Evolutionary conservation across 2,888 invertebrate genomes (phyloP).

Genomic region (Leuctra nigra): DNA sequence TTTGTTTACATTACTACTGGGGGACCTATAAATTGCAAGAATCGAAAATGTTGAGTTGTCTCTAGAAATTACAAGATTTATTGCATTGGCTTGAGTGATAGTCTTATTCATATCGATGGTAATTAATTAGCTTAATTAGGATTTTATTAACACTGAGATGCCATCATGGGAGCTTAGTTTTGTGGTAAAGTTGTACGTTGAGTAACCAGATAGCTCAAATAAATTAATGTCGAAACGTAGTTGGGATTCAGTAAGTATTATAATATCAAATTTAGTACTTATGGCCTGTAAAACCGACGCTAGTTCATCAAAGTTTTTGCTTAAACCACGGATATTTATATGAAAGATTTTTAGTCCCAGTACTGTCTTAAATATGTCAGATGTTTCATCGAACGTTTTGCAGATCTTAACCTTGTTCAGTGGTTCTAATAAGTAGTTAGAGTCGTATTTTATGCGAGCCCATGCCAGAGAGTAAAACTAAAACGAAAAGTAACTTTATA

Average conservation of each 20-base stretch:
- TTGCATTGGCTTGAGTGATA: neutral
- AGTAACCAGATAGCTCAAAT: neutral
- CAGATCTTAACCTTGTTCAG: too few species aligned
- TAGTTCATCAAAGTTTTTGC: neutral
- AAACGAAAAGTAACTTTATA: too few species aligned
- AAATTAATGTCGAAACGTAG: neutral
- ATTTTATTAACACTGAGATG: neutral
- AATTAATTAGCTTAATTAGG: neutral
- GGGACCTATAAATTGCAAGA: neutral
- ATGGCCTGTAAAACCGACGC: neutral
- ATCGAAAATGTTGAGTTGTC: neutral
- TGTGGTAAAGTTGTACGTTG: neutral
- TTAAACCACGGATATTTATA: neutral
- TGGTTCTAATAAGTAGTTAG: too few species aligned
- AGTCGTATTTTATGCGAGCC: too few species aligned
- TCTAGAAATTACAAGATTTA: neutral
- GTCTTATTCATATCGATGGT: neutral
- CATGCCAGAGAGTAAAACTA: too few species aligned
- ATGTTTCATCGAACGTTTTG: too few species aligned
- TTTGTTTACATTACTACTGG: neutral
- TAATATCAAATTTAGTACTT: neutral
- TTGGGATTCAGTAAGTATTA: neutral
- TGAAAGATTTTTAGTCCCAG: slow-evolving; percentile 3
- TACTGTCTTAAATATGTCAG: too few species aligned
- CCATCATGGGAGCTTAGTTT: neutral